Evolutionary conservation across 2,113 vertebrate species (phyloP).

Genomic region (Ammodytes marinus): DNA sequence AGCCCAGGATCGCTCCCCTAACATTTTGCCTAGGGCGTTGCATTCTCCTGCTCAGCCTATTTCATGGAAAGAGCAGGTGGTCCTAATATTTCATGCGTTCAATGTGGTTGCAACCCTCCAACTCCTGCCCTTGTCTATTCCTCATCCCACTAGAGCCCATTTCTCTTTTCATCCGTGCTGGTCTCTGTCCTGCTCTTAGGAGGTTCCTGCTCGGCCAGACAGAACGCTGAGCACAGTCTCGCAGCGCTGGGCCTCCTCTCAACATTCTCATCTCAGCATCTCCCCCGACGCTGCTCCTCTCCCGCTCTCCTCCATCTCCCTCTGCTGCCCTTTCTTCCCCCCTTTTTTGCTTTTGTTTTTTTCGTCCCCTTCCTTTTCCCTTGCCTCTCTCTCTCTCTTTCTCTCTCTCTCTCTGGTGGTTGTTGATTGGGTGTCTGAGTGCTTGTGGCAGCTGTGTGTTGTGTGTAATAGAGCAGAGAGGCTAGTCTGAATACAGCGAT

Average conservation of each 20-base stretch:
- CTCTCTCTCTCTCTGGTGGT: slow-evolving; percentile 86
- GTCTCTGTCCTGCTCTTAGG: slow-evolving; percentile 60
- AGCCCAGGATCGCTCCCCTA: background rate
- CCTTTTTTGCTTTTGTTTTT: slow-evolving; percentile 38
- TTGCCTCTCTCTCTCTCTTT: slow-evolving; percentile 39
- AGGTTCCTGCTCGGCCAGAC: slow-evolving; percentile 89
- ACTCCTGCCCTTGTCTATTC: slow-evolving; percentile 48
- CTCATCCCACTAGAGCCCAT: slow-evolving; percentile 58
- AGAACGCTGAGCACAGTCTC: slow-evolving; percentile 89
- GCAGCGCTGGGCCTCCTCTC: slow-evolving; percentile 80
- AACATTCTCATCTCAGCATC: slow-evolving; percentile 75
- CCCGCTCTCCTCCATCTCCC: slow-evolving; percentile 86
- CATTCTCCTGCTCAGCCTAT: slow-evolving; percentile 44
- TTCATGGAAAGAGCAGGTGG: slow-evolving; percentile 64
- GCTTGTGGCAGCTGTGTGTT: slow-evolving; percentile 99
- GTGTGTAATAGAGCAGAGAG: slow-evolving; percentile 99
- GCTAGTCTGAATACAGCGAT: slow-evolving; percentile 98
- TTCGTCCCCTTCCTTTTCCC: slow-evolving; percentile 71
- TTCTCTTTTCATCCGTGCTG: slow-evolving; percentile 69
- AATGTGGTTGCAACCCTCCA: slow-evolving; percentile 57
- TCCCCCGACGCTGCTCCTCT: slow-evolving; percentile 62
- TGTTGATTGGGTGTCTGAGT: slow-evolving; percentile 99
- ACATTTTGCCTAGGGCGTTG: slow-evolving; percentile 23
- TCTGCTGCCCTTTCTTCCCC: slow-evolving; percentile 62
- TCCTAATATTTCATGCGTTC: slow-evolving; percentile 61